Conservation (phyloP, 2,888 invertebrate genomes). For the Zygothrica quintamaculata region DNA sequence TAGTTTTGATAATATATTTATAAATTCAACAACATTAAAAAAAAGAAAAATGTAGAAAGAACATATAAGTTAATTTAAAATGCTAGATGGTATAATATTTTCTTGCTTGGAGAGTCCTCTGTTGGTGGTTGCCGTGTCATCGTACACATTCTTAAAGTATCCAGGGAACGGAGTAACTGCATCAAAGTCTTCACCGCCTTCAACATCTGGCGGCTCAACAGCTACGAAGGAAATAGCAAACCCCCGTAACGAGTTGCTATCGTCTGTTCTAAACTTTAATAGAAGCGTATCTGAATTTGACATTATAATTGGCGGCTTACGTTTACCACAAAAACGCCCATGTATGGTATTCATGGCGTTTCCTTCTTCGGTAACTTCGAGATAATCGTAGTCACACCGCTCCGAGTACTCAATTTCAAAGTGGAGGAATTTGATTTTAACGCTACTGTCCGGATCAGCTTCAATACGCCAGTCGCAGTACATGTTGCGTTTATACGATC, state of each 20-base stretch:
- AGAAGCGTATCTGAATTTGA: constrained; percentile 95
- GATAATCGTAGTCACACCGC: constrained; percentile 96
- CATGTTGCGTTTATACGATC: constrained; percentile 93
- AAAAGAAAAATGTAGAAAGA: no score
- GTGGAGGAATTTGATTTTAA: constrained; percentile 93
- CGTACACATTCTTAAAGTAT: constrained; percentile 82
- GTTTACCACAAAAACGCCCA: constrained; percentile 94
- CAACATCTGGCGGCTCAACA: constrained; percentile 86
- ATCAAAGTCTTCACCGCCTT: constrained; percentile 79
- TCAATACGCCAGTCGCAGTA: constrained; percentile 98
- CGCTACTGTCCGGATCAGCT: constrained; percentile 91
- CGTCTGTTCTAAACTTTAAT: constrained; percentile 95
- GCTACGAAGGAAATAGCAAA: constrained; percentile 95
- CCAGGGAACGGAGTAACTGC: constrained; percentile 84
- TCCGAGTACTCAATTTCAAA: constrained; percentile 91
- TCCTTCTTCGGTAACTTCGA: constrained; percentile 94
- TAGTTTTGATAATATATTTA: constrained; percentile 52
- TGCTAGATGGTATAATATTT: constrained; percentile 47
- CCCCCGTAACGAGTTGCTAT: constrained; percentile 94
- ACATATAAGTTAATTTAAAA: no score
- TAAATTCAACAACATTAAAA: constrained; percentile 42
- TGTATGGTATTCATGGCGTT: constrained; percentile 87
- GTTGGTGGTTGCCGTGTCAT: constrained; percentile 44
- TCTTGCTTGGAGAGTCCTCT: constrained; percentile 5
- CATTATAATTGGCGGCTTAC: constrained; percentile 92